Percentiles rank a stretch among this genome's conserved stretches.
phyloP scores from a whole-genome alignment of 2,797 vertebrate genomes.

The Rhinatrema bivittatum region DNA sequence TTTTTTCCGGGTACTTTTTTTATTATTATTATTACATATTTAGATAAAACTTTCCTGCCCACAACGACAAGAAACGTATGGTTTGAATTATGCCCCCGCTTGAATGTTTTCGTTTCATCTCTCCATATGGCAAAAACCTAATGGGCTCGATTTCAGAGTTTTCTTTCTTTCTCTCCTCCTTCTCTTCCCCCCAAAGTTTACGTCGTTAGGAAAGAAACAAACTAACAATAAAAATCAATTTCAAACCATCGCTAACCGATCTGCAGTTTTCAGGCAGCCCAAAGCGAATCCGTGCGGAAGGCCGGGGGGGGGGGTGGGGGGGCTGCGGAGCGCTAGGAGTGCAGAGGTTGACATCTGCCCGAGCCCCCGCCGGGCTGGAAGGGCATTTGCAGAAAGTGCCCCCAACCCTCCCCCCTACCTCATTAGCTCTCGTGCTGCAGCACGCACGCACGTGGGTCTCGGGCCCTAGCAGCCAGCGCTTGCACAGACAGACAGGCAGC shows the following conservation, averaged over 20 bases:
- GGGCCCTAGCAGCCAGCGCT: no score
- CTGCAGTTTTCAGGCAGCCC: no score
- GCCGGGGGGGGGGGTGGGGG: background rate
- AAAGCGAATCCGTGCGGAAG: background rate
- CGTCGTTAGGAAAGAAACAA: slow-evolving; percentile 5
- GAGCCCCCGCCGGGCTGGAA: no score
- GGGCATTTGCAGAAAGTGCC: slow-evolving; percentile 10
- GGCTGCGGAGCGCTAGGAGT: slow-evolving; percentile 7
- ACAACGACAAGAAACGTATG: slow-evolving; percentile 26
- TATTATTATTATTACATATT: no score
- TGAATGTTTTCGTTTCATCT: slow-evolving; percentile 32
- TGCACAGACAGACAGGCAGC: no score
- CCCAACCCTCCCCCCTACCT: slow-evolving; percentile 45
- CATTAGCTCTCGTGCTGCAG: slow-evolving; percentile 48
- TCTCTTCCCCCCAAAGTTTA: background rate
- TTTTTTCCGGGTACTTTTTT: no score
- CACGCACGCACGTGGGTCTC: slow-evolving; percentile 1
- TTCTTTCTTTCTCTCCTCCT: background rate
- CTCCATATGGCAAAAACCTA: slow-evolving; percentile 26
- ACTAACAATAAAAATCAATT: slow-evolving; percentile 2
- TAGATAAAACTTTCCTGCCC: background rate
- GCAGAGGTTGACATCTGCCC: slow-evolving; percentile 19
- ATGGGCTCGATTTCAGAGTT: background rate
- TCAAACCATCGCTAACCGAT: background rate
- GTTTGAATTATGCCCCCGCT: slow-evolving; percentile 42